Conservation (phyloP, 92 coral and sea anemone genomes). For the Nematostella vectensis region DNA sequence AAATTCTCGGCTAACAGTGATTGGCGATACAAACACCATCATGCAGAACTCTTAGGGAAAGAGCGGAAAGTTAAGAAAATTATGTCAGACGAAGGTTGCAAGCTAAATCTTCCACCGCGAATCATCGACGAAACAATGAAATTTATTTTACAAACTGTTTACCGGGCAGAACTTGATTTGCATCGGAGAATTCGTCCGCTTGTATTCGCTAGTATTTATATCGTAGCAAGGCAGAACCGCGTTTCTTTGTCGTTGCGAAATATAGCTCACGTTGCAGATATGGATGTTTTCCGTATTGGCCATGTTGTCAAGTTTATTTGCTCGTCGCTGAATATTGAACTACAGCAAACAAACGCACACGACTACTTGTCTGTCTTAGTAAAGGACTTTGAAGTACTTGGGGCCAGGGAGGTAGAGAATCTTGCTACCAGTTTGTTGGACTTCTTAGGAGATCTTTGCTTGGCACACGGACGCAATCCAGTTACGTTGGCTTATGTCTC, state of each 20-base stretch:
- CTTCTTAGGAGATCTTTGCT: slow-evolving; percentile 18
- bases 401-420: too few species aligned
- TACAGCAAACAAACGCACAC: slow-evolving; percentile 17
- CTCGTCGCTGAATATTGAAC: slow-evolving; percentile 17
- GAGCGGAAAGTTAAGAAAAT: not conserved
- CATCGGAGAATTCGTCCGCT: slow-evolving; percentile 2
- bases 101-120: slow-evolving; percentile 7
- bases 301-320: slow-evolving; percentile 18
- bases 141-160: not conserved
- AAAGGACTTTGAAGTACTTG: slow-evolving; percentile 45
- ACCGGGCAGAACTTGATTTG: slow-evolving; percentile 3
- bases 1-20: not conserved
- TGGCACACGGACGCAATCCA: not conserved
- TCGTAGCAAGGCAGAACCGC: slow-evolving; percentile 52
- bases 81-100: slow-evolving; percentile 2
- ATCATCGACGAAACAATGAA: slow-evolving; percentile 5
- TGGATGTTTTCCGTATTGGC: slow-evolving; percentile 28
- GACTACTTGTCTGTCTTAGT: slow-evolving; percentile 21
- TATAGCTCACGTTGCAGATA: slow-evolving; percentile 44
- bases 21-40: slow-evolving; percentile 5
- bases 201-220: slow-evolving; percentile 41
- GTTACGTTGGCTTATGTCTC: slow-evolving; percentile 4
- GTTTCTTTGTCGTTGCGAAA: slow-evolving; percentile 25
- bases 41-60: not conserved
- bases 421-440: slow-evolving; percentile 30